Base-by-base conservation (phyloP, 1,140 invertebrate species). In the Euborellia annulipes region DNA sequence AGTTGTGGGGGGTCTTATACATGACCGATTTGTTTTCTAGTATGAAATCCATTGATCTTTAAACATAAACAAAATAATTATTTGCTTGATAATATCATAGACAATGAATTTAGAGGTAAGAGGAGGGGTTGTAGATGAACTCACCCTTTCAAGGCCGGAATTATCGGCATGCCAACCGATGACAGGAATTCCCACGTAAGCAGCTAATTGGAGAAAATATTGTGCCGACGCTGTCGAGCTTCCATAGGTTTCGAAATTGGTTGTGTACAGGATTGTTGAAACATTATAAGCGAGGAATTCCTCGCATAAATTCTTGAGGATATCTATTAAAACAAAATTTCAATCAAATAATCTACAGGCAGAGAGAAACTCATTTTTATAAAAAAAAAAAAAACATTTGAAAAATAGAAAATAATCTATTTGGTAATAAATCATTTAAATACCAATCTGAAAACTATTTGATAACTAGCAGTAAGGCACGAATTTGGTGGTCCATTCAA, bases 81-180 rank as follows among this genome's bases (percentile, higher is more conserved):
- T 18, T n/a, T 11, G 30, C n/a, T 11, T 2, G 18, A 34, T 13
- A 36, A 43, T 11, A 43, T 43, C 17, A 13, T 14, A 14, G 14
- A 2, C 20, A 3, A 18, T 34, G 36, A 18, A 34, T 34, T 22
- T 36, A 7, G 41, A 32, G 13, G 18, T 14, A 3, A 44, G 36
- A 44, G 27, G 38, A 45, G 38, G 14, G 9, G 22, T 16, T 21
- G n/a, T n/a, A n/a, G n/a, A n/a, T 41, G 40, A 40, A 50, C 57
- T 54, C 51, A 68, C 66, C 62, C 65, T 54, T 50, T 66, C 62
- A 1, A 68, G 48, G 9, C 63, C 66, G 2, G 65, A 62, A 49
- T 66, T 68, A 45, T 67, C 65, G 8, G 63, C 61, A 53, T 69
- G 68, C 66, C 66, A 68, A 13, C 62, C 55, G 37, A 68, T 61